Evolutionary conservation across 2,888 invertebrate species (phyloP), one percentile per base, ranked within the genome.

Genomic region (Campoplex capitator): DNA sequence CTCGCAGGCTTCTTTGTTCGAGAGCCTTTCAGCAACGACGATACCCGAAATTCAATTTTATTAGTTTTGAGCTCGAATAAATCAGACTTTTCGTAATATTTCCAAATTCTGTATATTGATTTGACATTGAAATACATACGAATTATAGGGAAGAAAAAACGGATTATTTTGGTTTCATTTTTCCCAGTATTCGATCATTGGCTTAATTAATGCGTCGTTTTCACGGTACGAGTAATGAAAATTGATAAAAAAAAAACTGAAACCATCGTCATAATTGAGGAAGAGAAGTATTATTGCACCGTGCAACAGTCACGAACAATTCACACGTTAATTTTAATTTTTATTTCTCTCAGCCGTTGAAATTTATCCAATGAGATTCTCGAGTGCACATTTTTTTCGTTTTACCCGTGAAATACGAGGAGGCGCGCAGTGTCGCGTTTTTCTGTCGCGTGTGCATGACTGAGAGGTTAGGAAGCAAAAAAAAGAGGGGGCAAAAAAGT

Each of bases 241-340:
- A 23, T 23, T 23, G 23, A 23, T 23, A 23, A 23, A 56, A 56
- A 23, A 16, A 32, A 13, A 32, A 32, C 13, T 16, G 0, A 4
- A 62, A 32, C 32, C 13, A 16, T 11, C 32, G 13, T 11, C 32
- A 13, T 3, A 13, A 28, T 9, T 28, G 58, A 13, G 28, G 13
- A 11, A 56, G 9, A 9, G 28, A 28, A 32, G 32, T 58, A 58
- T 9, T 58, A 28, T 62, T 62, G 16, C 62, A 16, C 4, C 11
- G 67, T 35, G 45, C 62, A 18, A 9, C 2, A 11, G 13, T 35
- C 23, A 16, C 13, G 7, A 51, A 45, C 6, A n/a, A 6, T 56
- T 79, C 78, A 13, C 78, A 70, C 70, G 68, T 2, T 18, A 68
- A 56, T 79, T 79, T 45, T 48, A 42, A 1, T 56, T 70, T 7